These are phyloP conservation scores for Alligator sinensis DNA, from an alignment of 2,113 vertebrate genomes.

Conservation along the genomic window DNA sequence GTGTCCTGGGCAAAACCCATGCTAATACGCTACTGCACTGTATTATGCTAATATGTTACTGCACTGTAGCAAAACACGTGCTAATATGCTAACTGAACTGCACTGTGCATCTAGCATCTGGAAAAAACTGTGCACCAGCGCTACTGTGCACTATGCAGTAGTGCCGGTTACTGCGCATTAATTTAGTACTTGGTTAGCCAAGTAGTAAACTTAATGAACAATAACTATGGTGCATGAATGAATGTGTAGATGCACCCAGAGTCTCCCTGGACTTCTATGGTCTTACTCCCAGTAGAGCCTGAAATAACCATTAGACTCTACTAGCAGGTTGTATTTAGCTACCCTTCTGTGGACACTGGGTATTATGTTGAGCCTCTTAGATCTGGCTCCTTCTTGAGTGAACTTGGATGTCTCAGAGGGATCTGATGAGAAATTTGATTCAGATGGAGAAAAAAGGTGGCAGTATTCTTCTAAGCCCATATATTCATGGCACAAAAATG, in stretches of 20 bases:
- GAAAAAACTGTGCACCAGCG: background rate
- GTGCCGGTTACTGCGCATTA: no score
- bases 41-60: no score
- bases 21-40: no score
- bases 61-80: no score
- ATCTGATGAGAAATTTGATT: background rate
- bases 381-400: background rate
- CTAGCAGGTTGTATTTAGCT: background rate
- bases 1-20: no score
- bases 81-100: no score
- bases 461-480: constrained; percentile 1
- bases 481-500: constrained; percentile 16
- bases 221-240: no score
- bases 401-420: background rate
- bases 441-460: background rate
- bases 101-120: no score
- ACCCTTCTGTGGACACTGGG: background rate
- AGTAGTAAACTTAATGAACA: no score
- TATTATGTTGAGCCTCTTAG: background rate
- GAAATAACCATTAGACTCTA: no score
- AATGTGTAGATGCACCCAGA: background rate
- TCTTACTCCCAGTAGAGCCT: background rate
- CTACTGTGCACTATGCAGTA: background rate
- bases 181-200: no score
- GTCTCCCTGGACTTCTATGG: rapidly evolving